phyloP scores from a whole-genome alignment of 2,797 vertebrate genomes.

The Molossus molossus region DNA sequence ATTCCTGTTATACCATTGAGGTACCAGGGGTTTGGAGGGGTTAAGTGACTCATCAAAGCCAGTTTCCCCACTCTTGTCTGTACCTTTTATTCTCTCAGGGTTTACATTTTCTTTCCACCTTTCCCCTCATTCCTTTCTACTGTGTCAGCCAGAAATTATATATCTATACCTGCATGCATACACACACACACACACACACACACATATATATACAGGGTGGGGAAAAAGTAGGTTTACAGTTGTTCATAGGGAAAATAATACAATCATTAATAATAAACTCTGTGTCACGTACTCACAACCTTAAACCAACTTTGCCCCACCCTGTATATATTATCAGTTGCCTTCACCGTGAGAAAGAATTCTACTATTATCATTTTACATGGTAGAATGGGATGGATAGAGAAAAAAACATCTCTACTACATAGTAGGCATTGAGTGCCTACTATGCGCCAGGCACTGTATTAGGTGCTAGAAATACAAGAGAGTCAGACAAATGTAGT shows the following conservation, averaged over 20 bases:
- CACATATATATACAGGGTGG: not conserved
- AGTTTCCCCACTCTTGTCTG: not conserved
- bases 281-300: not conserved
- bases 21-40: not conserved
- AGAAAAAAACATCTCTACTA: not conserved
- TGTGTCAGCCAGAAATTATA: not conserved
- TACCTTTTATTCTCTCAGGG: not conserved
- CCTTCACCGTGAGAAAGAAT: not conserved
- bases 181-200: not conserved
- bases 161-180: not conserved
- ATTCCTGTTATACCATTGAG: not conserved
- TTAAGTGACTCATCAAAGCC: not conserved
- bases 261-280: not conserved
- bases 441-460: not conserved
- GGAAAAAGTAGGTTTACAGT: not conserved
- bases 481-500: not conserved
- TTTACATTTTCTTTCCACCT: not conserved
- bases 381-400: not conserved
- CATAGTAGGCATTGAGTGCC: too few species aligned
- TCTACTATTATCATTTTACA: constrained; percentile 36
- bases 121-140: not conserved
- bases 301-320: too few species aligned
- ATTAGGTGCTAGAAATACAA: not conserved
- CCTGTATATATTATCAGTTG: not conserved
- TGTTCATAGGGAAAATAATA: not conserved